Evolutionary conservation across 2,797 vertebrate species (phyloP).

Genomic region (Gymnopithys bicolor): DNA sequence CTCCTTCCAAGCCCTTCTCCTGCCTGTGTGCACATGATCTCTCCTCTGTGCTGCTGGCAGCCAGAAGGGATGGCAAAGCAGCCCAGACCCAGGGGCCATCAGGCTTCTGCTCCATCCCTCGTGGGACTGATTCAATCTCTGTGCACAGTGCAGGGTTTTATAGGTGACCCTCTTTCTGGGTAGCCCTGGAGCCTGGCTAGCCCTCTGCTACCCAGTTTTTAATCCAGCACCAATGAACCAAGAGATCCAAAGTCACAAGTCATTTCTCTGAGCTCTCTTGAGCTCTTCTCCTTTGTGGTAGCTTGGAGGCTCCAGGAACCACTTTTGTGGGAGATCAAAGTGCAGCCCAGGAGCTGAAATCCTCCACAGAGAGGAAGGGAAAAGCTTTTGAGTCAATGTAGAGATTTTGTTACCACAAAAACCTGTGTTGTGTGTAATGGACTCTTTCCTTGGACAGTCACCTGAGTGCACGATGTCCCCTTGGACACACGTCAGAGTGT

Average conservation of each 20-base stretch:
- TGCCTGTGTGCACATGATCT: accelerated
- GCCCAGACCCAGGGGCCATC: not conserved
- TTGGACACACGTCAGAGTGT: not conserved
- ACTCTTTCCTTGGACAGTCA: not conserved
- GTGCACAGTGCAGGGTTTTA: not conserved
- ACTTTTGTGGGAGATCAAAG: not conserved
- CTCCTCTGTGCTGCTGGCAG: not conserved
- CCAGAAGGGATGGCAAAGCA: not conserved
- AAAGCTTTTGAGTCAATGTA: not conserved
- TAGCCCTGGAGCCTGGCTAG: not conserved
- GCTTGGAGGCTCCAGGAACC: not conserved
- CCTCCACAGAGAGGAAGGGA: not conserved
- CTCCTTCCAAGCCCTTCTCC: not conserved
- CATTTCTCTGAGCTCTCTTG: not conserved
- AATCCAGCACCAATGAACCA: not conserved
- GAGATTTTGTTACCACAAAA: not conserved
- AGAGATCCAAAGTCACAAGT: not conserved
- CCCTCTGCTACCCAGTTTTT: not conserved
- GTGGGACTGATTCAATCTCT: not conserved
- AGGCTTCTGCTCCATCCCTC: not conserved
- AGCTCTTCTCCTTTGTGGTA: not conserved
- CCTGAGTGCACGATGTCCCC: too few species aligned
- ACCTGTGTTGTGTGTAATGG: not conserved
- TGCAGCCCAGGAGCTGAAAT: not conserved
- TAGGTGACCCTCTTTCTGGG: not conserved